A percentile compares a stretch with the other conserved stretches of the same genome.
These are phyloP conservation scores for Brotula barbata DNA, from an alignment of 2,797 vertebrate species.

Conservation along the genomic window DNA sequence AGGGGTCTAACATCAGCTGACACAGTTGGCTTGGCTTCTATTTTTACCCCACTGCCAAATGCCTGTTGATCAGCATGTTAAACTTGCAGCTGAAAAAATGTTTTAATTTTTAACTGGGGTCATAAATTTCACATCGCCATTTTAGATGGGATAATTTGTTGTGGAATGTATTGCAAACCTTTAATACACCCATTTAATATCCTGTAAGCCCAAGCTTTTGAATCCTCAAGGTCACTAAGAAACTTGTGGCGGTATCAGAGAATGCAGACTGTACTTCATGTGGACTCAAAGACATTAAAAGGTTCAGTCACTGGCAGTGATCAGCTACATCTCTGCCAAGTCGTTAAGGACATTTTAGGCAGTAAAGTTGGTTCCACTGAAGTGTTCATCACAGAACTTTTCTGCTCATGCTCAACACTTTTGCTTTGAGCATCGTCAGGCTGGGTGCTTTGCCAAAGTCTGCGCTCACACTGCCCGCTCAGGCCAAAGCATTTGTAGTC, in stretches of 20 bases:
- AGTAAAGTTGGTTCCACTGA: conserved; percentile 34
- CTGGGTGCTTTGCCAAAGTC: conserved; percentile 42
- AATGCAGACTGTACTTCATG: neutral
- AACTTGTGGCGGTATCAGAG: neutral
- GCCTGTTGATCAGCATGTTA: conserved; percentile 56
- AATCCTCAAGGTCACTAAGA: conserved; percentile 14
- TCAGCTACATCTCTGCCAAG: conserved; percentile 40
- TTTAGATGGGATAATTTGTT: neutral
- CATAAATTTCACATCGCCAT: too few species aligned
- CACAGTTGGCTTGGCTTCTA: conserved; percentile 57
- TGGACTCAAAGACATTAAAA: conserved; percentile 24
- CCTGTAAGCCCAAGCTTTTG: neutral
- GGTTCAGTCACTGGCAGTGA: conserved; percentile 35
- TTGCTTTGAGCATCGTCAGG: conserved; percentile 62
- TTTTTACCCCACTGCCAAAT: conserved; percentile 59
- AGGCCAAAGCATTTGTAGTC: conserved; percentile 33
- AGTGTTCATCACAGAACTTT: conserved; percentile 61
- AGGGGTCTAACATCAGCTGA: conserved; percentile 62
- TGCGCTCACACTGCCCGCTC: conserved; percentile 40
- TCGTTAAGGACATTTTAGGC: conserved; percentile 46
- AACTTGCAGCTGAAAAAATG: too few species aligned
- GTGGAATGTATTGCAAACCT: neutral
- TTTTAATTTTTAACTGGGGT: too few species aligned
- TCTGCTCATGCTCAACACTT: conserved; percentile 60
- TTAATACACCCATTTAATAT: neutral